Conservation (phyloP, 2,797 vertebrate genomes). For the Leptatherina wallacei region DNA sequence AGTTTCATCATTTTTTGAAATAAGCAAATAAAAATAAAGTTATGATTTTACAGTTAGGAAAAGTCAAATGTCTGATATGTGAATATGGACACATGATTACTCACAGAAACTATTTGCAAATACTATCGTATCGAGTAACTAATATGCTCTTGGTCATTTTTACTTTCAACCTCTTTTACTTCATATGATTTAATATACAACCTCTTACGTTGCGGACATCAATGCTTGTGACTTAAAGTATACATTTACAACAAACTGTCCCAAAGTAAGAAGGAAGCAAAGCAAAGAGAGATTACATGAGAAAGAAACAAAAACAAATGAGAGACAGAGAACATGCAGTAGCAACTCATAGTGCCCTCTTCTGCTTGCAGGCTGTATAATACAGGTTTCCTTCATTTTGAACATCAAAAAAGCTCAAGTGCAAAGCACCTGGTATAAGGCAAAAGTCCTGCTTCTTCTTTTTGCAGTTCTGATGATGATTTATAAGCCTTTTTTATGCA, state of each 20-base stretch:
- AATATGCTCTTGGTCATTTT: constrained; percentile 26
- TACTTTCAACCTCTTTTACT: constrained; percentile 21
- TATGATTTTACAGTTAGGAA: background rate
- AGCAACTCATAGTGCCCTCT: constrained; percentile 86
- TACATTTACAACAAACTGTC: constrained; percentile 38
- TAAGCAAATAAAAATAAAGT: background rate
- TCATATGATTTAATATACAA: constrained; percentile 14
- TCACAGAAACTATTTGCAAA: background rate
- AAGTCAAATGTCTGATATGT: background rate
- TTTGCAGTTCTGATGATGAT: constrained; percentile 10
- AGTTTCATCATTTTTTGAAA: too few relatives aligned
- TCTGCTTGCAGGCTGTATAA: constrained; percentile 78
- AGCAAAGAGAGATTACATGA: constrained; percentile 42
- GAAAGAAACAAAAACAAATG: constrained; percentile 38
- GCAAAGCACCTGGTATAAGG: constrained; percentile 26
- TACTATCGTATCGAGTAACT: background rate
- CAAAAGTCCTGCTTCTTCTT: constrained; percentile 20
- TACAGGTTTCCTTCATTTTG: constrained; percentile 41
- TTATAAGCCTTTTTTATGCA: constrained; percentile 7
- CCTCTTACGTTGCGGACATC: constrained; percentile 8
- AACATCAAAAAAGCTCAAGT: constrained; percentile 45
- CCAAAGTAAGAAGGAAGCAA: constrained; percentile 34
- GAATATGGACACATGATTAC: background rate
- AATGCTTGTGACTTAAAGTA: constrained; percentile 38
- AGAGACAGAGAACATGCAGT: constrained; percentile 46